Evolutionary conservation across 2,888 invertebrate genomes (phyloP).

Genomic region (Nomada fabriciana): DNA sequence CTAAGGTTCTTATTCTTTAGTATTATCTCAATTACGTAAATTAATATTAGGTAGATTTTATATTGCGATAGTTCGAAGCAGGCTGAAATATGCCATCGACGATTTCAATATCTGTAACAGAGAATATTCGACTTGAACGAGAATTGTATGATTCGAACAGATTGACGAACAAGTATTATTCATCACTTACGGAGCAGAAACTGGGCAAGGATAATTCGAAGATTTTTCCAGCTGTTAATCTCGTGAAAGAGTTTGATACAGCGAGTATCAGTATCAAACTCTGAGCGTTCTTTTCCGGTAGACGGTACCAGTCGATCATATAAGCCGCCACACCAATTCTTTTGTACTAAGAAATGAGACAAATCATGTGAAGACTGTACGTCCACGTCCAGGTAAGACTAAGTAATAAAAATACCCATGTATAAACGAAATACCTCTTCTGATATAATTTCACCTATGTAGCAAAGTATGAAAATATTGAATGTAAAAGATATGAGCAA

Average conservation of each 20-base stretch:
- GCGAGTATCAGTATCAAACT: constrained; percentile 72
- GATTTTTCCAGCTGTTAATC: constrained; percentile 79
- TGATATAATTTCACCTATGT: constrained; percentile 77
- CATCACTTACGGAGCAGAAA: constrained; percentile 72
- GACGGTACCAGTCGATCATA: constrained; percentile 76
- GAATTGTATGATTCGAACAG: not conserved
- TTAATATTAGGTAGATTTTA: no score
- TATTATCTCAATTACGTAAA: no score
- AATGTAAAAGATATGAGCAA: constrained; percentile 77
- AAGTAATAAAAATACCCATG: no score
- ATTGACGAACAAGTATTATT: no score
- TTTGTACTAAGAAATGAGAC: constrained; percentile 61
- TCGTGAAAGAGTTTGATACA: constrained; percentile 70
- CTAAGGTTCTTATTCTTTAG: no score
- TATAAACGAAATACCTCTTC: constrained; percentile 43
- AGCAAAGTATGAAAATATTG: constrained; percentile 79
- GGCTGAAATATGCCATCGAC: no score
- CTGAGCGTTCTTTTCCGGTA: constrained; percentile 68
- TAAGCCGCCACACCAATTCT: constrained; percentile 73
- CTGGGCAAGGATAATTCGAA: constrained; percentile 72
- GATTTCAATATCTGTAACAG: constrained; percentile 52
- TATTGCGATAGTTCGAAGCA: no score
- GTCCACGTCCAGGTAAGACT: not conserved
- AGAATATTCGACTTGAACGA: not conserved
- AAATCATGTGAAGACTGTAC: not conserved